These are phyloP conservation scores for Drosophila nebulosa DNA, from an alignment of 1,140 invertebrate genomes.

Conservation along the genomic window DNA sequence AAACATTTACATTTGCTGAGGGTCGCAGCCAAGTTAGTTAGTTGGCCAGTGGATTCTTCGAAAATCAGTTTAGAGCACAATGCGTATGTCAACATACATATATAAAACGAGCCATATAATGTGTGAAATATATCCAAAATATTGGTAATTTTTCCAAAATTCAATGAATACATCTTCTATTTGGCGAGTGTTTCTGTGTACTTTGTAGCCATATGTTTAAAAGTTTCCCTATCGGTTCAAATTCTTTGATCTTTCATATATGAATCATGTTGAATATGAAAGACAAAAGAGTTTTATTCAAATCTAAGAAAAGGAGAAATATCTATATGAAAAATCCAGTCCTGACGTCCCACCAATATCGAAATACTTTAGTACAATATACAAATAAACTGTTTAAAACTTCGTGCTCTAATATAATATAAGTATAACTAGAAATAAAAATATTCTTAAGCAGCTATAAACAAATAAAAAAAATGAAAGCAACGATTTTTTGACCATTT, in stretches of 20 bases:
- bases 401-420: no score
- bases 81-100: constrained; percentile 23
- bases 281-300: not conserved
- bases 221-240: not conserved
- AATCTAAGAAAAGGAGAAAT: no score
- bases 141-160: not conserved
- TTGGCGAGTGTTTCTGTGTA: no score
- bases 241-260: not conserved
- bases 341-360: no score
- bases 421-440: no score
- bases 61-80: constrained; percentile 20
- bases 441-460: no score
- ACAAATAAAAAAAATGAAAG: no score
- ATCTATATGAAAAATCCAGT: no score
- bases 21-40: constrained; percentile 20
- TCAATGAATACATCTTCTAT: not conserved
- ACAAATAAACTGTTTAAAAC: no score
- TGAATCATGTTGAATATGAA: not conserved
- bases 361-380: no score
- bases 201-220: not conserved
- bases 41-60: constrained; percentile 25
- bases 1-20: constrained; percentile 49
- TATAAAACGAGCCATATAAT: not conserved
- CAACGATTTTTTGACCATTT: no score
- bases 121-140: not conserved